Evolutionary conservation across 2,113 vertebrate genomes (phyloP).

Genomic region (Lasiurus borealis): DNA sequence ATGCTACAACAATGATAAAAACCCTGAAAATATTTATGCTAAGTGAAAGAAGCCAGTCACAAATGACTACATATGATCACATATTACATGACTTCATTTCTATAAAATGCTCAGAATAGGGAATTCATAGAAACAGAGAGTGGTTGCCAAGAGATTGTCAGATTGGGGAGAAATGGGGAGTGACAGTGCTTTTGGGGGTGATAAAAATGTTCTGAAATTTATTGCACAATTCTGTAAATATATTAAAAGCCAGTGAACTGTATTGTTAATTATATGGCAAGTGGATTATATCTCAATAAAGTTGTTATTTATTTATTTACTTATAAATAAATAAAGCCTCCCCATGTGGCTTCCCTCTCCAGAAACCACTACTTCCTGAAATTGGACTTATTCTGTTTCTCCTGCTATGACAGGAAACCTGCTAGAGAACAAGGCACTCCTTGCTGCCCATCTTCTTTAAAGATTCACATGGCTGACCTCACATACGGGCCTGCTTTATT

Average conservation of each 20-base stretch:
- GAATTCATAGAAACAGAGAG: slow-evolving; percentile 16
- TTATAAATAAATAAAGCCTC: too few species aligned
- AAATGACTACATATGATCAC: neutral
- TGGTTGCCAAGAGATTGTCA: neutral
- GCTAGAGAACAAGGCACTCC: neutral
- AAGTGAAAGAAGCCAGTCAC: neutral
- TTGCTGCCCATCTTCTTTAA: neutral
- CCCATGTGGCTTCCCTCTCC: neutral
- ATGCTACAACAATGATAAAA: neutral
- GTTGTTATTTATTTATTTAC: neutral
- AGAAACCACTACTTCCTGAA: neutral
- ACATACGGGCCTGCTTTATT: slow-evolving; percentile 57
- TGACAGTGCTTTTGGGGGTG: neutral
- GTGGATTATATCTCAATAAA: neutral
- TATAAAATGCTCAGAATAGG: neutral
- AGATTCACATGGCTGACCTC: neutral
- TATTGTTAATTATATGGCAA: neutral
- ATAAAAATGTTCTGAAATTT: neutral
- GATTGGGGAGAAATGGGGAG: neutral
- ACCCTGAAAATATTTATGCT: slow-evolving; percentile 6
- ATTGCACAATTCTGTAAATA: neutral
- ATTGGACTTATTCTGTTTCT: neutral
- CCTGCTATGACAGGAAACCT: neutral
- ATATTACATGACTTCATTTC: neutral
- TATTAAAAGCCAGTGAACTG: neutral